Base-by-base conservation (phyloP, 2,113 vertebrate genomes). In the Oostethus manadensis region DNA sequence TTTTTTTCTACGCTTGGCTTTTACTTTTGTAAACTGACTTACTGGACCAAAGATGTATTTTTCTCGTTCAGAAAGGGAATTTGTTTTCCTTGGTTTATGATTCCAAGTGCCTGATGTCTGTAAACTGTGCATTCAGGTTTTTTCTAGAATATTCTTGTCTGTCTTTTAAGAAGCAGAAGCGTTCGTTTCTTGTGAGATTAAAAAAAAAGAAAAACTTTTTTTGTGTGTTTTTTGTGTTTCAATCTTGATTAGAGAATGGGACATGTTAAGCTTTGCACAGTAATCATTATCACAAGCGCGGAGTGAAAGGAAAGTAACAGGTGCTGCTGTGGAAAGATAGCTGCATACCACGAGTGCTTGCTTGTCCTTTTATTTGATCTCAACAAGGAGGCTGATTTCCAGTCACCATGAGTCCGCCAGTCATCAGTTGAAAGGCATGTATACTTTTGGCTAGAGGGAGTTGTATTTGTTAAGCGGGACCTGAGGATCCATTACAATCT, bases 101-200 rank as follows among this genome's bases (percentile, higher is more conserved):
- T 87, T 88, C 81, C 77, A 89, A 88, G 90, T 91, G 90, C 88
- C 89, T 91, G 75, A 83, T 86, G 73, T 79, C 58, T 82, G 75
- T 84, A 76, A 81, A 65, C 62, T 82, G 66, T 87, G 75, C 71
- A 79, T 70, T 78, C 62, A 76, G 66, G 79, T 72, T 88, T 82
- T 80, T 77, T 80, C 78, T 84, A 72, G 69, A 77, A 79, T 73
- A 70, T 69, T 65, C 76, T n/a, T 65, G 76, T 84, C 74, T 83
- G 64, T 86, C 68, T 86, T 35, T 81, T 84, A 83, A 86, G 75
- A 79, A 85, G 86, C 72, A 76, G 74, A 86, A 62, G 60, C 80
- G 84, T 86, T 86, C 61, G 76, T 83, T 86, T 88, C n/a, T 84
- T 80, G 80, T 82, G 78, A 74, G 50, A 89, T 89, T 87, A 87